Conservation (phyloP, 1,140 invertebrate species). For the Phthorimaea operculella region DNA sequence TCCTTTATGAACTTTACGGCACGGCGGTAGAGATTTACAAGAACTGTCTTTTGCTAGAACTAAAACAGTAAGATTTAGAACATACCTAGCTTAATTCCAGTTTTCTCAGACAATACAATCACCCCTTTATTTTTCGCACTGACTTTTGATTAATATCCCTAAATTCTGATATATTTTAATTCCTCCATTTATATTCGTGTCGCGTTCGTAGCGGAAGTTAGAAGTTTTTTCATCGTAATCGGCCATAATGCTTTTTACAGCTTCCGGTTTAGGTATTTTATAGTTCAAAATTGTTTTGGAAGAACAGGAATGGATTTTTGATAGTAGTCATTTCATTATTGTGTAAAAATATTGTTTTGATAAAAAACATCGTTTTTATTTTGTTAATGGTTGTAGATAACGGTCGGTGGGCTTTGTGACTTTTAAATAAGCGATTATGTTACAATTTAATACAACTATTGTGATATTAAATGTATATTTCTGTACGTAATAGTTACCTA, state of each 20-base stretch:
- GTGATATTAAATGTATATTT: too few relatives aligned
- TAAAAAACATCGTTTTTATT: not conserved
- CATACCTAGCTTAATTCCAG: too few relatives aligned
- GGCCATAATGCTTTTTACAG: not conserved
- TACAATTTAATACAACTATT: too few relatives aligned
- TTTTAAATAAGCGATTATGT: not conserved
- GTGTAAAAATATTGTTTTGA: not conserved
- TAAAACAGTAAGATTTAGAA: too few relatives aligned
- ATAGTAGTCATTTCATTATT: not conserved
- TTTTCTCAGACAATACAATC: too few relatives aligned
- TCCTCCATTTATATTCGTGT: not conserved
- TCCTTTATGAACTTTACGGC: too few relatives aligned
- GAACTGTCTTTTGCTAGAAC: too few relatives aligned
- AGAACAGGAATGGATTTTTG: not conserved
- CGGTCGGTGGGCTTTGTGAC: not conserved
- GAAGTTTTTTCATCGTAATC: not conserved
- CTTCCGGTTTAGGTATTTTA: not conserved
- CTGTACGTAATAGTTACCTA: too few relatives aligned
- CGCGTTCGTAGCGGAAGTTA: not conserved
- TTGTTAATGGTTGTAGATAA: not conserved
- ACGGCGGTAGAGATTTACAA: too few relatives aligned
- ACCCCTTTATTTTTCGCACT: too few relatives aligned
- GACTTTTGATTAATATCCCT: too few relatives aligned
- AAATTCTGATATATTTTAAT: not conserved
- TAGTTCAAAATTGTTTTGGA: not conserved